phyloP scores from a whole-genome alignment of 2,797 vertebrate species.

The Clangula hyemalis region DNA sequence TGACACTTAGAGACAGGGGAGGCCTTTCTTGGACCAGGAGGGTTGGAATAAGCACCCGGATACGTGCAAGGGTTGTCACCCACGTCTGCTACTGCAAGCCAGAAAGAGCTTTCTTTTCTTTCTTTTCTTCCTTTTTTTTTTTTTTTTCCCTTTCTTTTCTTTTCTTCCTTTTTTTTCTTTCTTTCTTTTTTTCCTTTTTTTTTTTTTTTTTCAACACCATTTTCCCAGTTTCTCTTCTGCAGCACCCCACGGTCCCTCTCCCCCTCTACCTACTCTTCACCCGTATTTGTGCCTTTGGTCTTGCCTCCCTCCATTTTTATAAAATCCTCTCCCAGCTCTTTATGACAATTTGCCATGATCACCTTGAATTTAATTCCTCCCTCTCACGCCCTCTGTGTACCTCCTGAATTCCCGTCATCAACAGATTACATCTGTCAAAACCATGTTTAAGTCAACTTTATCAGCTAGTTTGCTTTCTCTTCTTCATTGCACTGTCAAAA shows the following conservation, averaged over 20 bases:
- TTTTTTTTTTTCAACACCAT: neutral
- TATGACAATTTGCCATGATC: neutral
- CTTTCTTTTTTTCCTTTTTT: fast-evolving
- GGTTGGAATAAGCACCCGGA: fast-evolving
- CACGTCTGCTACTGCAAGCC: neutral
- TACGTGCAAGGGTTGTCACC: neutral
- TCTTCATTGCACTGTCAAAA: fast-evolving
- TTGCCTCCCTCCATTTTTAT: neutral
- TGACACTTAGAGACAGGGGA: neutral
- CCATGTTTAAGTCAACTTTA: neutral
- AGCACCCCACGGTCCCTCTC: neutral
- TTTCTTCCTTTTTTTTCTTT: no score
- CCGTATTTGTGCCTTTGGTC: neutral
- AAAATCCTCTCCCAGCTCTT: fast-evolving
- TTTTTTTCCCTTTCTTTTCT: no score
- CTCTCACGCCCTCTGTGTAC: fast-evolving
- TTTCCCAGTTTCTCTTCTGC: neutral
- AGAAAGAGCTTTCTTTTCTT: neutral
- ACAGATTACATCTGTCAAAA: neutral
- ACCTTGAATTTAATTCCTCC: neutral
- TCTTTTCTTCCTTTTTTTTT: no score
- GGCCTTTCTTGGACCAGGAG: neutral
- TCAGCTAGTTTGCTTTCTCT: neutral
- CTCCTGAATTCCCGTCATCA: neutral
- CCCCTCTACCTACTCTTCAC: fast-evolving